These are phyloP conservation scores for Sesia bembeciformis DNA, from an alignment of 2,888 invertebrate genomes.

Conservation along the genomic window DNA sequence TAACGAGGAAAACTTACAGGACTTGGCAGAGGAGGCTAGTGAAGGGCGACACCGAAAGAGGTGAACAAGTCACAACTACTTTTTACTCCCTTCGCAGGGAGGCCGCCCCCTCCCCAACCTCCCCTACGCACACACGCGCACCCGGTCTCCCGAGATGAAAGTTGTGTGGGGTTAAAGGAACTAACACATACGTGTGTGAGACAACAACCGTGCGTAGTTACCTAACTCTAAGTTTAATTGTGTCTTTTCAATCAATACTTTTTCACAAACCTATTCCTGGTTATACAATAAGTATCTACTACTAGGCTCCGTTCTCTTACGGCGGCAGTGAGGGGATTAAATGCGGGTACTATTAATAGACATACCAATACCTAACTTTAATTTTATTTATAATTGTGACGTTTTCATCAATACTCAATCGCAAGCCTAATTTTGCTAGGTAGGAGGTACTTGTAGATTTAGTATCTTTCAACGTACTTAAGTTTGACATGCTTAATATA, in stretches of 20 bases:
- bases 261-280: too few species aligned
- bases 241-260: slow-evolving; percentile 72
- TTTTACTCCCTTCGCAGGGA: slow-evolving; percentile 68
- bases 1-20: neutral
- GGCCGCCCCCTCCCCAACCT: slow-evolving; percentile 33
- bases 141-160: slow-evolving; percentile 67
- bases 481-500: too few species aligned
- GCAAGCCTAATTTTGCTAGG: too few species aligned
- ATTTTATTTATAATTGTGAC: too few species aligned
- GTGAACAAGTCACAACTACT: slow-evolving; percentile 72
- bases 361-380: too few species aligned
- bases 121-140: slow-evolving; percentile 27
- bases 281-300: too few species aligned
- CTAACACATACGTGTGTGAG: slow-evolving; percentile 59
- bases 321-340: too few species aligned
- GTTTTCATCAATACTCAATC: too few species aligned
- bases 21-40: slow-evolving; percentile 19
- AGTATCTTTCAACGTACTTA: too few species aligned
- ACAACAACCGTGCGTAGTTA: slow-evolving; percentile 66
- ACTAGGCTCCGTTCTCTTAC: too few species aligned
- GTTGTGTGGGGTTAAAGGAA: slow-evolving; percentile 68
- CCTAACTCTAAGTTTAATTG: slow-evolving; percentile 73
- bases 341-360: too few species aligned
- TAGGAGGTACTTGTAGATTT: too few species aligned
- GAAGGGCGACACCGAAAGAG: slow-evolving; percentile 72